These are phyloP conservation scores for Sphaerophoria taeniata DNA, from an alignment of 2,888 invertebrate genomes.

Conservation along the genomic window DNA sequence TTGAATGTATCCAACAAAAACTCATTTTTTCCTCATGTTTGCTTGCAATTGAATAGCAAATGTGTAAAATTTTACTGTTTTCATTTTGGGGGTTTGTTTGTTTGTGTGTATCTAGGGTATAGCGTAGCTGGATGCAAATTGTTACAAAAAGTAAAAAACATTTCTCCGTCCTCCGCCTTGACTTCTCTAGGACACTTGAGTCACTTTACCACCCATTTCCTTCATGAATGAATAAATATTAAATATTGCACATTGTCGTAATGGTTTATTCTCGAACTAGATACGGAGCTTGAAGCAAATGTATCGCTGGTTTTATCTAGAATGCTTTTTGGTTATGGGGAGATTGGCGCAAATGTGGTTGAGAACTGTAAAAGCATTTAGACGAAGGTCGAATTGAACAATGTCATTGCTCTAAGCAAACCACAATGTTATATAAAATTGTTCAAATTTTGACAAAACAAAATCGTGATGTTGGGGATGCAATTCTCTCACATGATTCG, in stretches of 20 bases:
- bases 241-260: conserved; percentile 70
- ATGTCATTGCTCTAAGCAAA: conserved; percentile 69
- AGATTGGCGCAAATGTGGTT: conserved; percentile 20
- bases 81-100: too few species aligned
- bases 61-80: too few species aligned
- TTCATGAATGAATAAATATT: conserved; percentile 63
- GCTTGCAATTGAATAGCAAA: too few species aligned
- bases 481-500: neutral
- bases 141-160: conserved; percentile 43
- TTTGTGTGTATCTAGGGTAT: neutral
- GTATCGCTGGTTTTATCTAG: conserved; percentile 24
- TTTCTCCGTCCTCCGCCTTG: neutral
- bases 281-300: conserved; percentile 8
- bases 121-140: conserved; percentile 58
- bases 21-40: too few species aligned
- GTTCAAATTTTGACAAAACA: conserved; percentile 45
- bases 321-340: conserved; percentile 11
- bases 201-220: conserved; percentile 14
- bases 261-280: conserved; percentile 56
- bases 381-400: conserved; percentile 67
- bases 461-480: neutral
- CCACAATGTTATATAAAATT: conserved; percentile 61
- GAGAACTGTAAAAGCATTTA: conserved; percentile 62
- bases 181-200: neutral
- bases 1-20: too few species aligned